These are phyloP conservation scores for Ruditapes philippinarum DNA, from an alignment of 1,140 invertebrate species.

Conservation along the genomic window DNA sequence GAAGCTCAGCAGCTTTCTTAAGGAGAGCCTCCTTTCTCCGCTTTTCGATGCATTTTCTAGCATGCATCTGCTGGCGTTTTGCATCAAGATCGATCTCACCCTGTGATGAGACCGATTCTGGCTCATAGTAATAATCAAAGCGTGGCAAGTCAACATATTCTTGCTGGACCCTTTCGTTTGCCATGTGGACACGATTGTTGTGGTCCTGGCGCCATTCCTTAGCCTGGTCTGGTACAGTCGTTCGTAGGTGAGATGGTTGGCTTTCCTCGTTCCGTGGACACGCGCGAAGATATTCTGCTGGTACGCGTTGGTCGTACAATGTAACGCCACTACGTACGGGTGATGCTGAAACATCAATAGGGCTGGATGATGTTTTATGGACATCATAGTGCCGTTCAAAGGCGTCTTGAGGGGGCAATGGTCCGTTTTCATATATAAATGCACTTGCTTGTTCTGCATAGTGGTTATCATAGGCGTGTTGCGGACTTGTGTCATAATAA, in stretches of 20 bases:
- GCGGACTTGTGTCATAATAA: no score
- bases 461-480: no score
- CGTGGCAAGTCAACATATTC: not conserved
- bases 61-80: not conserved
- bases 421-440: no score
- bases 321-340: no score
- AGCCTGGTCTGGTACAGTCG: not conserved
- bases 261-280: no score
- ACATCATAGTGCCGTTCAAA: no score
- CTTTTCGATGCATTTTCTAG: not conserved
- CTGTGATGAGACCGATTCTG: not conserved
- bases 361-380: no score
- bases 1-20: not conserved
- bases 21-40: not conserved
- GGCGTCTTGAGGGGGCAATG: no score
- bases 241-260: not conserved
- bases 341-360: no score
- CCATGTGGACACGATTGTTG: not conserved
- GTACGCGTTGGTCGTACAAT: no score
- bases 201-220: not conserved
- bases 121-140: not conserved
- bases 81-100: not conserved
- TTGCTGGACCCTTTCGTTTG: not conserved
- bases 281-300: no score
- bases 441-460: no score